Evolutionary conservation across 1,140 invertebrate genomes (phyloP).

Genomic region (Oreohelix idahoensis): DNA sequence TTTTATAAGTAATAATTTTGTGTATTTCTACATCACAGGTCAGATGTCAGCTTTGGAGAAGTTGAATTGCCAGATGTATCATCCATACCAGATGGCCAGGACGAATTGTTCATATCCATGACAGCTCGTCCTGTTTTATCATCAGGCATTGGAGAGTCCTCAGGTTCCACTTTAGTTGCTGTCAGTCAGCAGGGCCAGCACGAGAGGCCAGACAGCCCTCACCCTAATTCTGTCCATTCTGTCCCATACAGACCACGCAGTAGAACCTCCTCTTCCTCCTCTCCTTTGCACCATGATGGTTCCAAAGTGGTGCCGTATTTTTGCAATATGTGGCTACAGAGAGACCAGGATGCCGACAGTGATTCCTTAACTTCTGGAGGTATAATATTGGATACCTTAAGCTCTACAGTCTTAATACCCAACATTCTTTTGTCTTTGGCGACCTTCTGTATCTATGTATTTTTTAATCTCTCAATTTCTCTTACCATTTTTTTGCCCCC

Average conservation of each 20-base stretch:
- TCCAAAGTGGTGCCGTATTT: neutral
- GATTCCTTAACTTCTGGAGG: conserved; percentile 66
- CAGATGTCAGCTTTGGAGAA: conserved; percentile 40
- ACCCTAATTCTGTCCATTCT: conserved; percentile 24
- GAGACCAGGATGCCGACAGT: conserved; percentile 54
- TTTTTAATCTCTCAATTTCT: too few species aligned
- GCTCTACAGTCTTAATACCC: too few species aligned
- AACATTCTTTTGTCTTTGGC: too few species aligned
- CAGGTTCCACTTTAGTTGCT: neutral
- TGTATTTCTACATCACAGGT: conserved; percentile 2
- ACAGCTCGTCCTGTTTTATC: neutral
- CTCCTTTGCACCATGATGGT: conserved; percentile 21
- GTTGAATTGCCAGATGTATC: conserved; percentile 28
- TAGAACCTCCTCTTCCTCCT: conserved; percentile 27
- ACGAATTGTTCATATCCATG: conserved; percentile 20
- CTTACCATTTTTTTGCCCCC: too few species aligned
- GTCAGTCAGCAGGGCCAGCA: neutral
- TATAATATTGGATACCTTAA: too few species aligned
- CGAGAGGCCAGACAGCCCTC: conserved; percentile 25
- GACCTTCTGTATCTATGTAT: too few species aligned
- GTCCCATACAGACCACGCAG: conserved; percentile 9
- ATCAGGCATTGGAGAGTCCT: conserved; percentile 6
- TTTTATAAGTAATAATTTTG: too few species aligned
- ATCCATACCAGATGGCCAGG: neutral
- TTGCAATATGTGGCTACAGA: conserved; percentile 28